Evolutionary conservation across 2,888 invertebrate species (phyloP).

Genomic region (Achlya flavicornis): DNA sequence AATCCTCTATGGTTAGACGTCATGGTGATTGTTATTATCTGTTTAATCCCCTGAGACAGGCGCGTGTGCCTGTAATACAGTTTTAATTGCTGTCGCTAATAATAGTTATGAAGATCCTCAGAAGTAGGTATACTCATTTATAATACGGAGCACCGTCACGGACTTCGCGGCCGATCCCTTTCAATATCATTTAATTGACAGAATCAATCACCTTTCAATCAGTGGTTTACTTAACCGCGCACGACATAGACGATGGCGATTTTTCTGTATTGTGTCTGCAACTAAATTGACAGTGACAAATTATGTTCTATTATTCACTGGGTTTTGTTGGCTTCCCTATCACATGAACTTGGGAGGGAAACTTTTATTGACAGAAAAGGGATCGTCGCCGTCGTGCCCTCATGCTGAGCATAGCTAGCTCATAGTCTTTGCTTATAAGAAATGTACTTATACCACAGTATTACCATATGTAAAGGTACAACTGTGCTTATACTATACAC

Average conservation of each 20-base stretch:
- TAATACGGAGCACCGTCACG: conserved; percentile 21
- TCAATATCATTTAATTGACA: conserved; percentile 42
- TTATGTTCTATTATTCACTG: conserved; percentile 34
- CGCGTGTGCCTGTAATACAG: too few relatives aligned
- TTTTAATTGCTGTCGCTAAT: not conserved
- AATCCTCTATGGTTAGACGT: too few relatives aligned
- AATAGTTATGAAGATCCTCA: not conserved
- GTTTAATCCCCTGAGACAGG: too few relatives aligned
- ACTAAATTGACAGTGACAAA: conserved; percentile 48
- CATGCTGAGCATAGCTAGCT: too few relatives aligned
- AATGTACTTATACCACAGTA: too few relatives aligned
- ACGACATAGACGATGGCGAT: conserved; percentile 30
- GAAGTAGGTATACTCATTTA: conserved; percentile 28
- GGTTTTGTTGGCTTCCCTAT: conserved; percentile 30
- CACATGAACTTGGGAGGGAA: conserved; percentile 21
- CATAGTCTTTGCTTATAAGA: too few relatives aligned
- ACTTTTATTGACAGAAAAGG: conserved; percentile 19
- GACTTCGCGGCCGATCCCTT: conserved; percentile 29
- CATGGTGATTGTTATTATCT: too few relatives aligned
- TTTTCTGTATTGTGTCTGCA: conserved; percentile 44
- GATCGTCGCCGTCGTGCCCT: too few relatives aligned
- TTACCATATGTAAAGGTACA: too few relatives aligned
- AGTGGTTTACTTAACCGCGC: conserved; percentile 42
- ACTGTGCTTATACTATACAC: too few relatives aligned
- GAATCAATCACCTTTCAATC: conserved; percentile 59